Evolutionary conservation across 2,888 invertebrate species (phyloP).

Genomic region (Apeira syringaria): DNA sequence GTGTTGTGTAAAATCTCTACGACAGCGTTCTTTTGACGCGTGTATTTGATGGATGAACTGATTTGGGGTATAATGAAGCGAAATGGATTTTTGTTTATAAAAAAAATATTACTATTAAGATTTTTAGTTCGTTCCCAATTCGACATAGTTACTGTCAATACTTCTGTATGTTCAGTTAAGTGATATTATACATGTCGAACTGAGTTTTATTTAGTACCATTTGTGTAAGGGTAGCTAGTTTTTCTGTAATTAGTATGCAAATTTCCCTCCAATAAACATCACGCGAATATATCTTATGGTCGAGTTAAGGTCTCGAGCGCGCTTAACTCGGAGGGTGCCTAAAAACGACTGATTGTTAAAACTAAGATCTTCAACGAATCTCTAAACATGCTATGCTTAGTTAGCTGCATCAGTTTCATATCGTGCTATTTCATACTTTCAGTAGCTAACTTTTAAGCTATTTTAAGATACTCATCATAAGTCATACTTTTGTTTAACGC

Average conservation of each 20-base stretch:
- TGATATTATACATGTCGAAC: too few species aligned
- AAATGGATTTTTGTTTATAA: too few species aligned
- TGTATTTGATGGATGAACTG: not conserved
- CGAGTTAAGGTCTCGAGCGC: constrained; percentile 21
- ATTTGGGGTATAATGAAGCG: constrained; percentile 1
- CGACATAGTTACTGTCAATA: too few species aligned
- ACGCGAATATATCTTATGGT: constrained; percentile 15
- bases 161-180: too few species aligned
- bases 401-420: constrained; percentile 9
- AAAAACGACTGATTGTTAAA: constrained; percentile 34
- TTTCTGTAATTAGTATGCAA: too few species aligned
- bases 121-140: too few species aligned
- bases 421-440: constrained; percentile 8
- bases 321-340: constrained; percentile 31
- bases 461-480: not conserved
- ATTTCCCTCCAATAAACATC: constrained; percentile 17
- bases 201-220: too few species aligned
- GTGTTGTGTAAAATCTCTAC: not conserved
- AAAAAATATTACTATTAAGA: too few species aligned
- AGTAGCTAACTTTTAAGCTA: not conserved
- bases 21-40: constrained; percentile 11
- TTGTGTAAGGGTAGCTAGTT: too few species aligned
- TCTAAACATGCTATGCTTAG: constrained; percentile 21
- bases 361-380: constrained; percentile 34
- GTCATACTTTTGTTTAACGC: not conserved